Evolutionary conservation across 1,140 invertebrate species (phyloP).

Genomic region (Pissodes strobi): DNA sequence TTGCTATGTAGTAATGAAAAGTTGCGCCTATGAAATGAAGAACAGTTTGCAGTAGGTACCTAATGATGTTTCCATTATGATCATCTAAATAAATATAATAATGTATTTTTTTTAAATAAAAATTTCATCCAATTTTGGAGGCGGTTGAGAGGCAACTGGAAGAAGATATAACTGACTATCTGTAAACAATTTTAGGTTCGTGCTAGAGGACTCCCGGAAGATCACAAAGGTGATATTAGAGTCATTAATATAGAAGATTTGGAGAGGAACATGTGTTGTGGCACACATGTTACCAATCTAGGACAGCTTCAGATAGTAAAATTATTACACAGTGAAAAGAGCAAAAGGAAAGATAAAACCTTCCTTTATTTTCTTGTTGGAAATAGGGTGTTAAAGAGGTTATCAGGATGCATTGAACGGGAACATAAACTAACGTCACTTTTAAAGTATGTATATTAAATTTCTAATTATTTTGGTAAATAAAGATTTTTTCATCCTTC

Average conservation of each 20-base stretch:
- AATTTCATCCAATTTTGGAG: no score
- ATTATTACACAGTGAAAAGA: constrained; percentile 69
- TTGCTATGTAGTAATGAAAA: no score
- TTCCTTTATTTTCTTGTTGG: constrained; percentile 73
- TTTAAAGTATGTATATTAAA: constrained; percentile 66
- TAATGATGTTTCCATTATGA: no score
- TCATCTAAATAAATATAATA: no score
- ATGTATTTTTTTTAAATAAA: no score
- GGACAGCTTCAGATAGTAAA: constrained; percentile 80
- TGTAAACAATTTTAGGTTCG: constrained; percentile 32
- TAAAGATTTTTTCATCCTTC: constrained; percentile 1
- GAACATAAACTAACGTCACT: constrained; percentile 70
- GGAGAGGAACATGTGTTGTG: constrained; percentile 84
- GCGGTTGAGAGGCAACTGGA: no score
- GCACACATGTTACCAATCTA: constrained; percentile 80
- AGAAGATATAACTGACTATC: no score
- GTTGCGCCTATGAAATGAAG: no score
- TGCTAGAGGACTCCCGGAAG: constrained; percentile 73
- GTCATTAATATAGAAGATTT: constrained; percentile 73
- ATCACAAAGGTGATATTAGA: constrained; percentile 72
- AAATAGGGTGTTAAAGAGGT: constrained; percentile 64
- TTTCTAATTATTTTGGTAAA: constrained; percentile 5
- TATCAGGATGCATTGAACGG: constrained; percentile 64
- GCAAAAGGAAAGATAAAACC: constrained; percentile 73
- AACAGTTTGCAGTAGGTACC: no score